Percentiles rank a stretch among this genome's conserved stretches.
Conservation (phyloP, 2,797 vertebrate genomes). For the Acanthiza pusilla region DNA sequence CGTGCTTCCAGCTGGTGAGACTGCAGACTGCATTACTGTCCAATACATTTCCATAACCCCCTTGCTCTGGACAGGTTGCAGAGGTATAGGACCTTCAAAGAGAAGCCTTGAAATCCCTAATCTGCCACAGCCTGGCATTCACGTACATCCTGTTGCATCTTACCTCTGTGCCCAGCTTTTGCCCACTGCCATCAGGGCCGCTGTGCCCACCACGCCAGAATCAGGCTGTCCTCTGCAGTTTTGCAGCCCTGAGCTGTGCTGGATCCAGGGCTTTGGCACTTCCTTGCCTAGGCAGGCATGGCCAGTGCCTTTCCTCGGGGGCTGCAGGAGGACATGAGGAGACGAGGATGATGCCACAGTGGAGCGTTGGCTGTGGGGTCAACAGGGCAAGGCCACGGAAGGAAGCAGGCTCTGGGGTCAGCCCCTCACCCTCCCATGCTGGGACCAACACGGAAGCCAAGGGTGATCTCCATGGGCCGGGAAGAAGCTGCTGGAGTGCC, state of each 20-base stretch:
- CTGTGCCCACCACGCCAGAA: not conserved
- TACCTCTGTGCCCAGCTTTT: not conserved
- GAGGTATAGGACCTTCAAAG: not conserved
- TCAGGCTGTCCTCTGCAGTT: not conserved
- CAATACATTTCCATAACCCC: not conserved
- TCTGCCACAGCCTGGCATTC: not conserved
- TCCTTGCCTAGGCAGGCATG: not conserved
- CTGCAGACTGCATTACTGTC: not conserved
- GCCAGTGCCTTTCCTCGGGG: not conserved
- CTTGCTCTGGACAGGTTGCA: not conserved
- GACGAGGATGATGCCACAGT: not conserved
- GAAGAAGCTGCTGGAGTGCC: not conserved
- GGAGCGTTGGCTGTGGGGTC: rapidly evolving
- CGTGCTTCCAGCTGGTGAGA: not conserved
- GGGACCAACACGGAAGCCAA: rapidly evolving
- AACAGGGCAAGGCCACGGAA: not conserved
- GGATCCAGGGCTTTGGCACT: not conserved
- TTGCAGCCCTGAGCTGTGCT: not conserved
- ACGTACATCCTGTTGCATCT: not conserved
- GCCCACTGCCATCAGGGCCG: not conserved
- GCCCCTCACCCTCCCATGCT: rapidly evolving
- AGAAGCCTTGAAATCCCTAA: not conserved
- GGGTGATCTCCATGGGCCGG: not conserved
- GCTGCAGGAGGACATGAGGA: not conserved
- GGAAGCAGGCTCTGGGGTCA: not conserved